Conservation (phyloP, 2,888 invertebrate genomes). For the Thymelicus acteon region DNA sequence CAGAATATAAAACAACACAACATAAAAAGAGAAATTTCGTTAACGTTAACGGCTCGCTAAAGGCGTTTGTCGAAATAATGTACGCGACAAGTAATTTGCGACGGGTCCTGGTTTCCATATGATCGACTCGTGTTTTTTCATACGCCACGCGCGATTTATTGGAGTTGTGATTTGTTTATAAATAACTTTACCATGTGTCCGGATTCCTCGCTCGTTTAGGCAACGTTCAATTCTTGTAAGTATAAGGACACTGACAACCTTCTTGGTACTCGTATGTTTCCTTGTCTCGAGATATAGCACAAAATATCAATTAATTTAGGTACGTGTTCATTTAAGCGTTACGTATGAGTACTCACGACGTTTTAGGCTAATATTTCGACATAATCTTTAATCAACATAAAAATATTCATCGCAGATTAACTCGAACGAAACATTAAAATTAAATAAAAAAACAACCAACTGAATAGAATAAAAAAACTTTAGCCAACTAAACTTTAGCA, state of each 20-base stretch:
- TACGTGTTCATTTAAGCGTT: too few species aligned
- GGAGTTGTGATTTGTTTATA: conserved; percentile 34
- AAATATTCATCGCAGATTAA: too few species aligned
- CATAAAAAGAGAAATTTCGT: conserved; percentile 30
- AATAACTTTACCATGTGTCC: conserved; percentile 18
- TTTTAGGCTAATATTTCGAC: too few species aligned
- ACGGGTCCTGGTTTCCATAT: conserved; percentile 15
- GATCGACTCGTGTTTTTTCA: conserved; percentile 32
- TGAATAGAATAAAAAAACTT: too few species aligned
- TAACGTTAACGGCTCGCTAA: conserved; percentile 34
- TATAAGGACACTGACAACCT: too few species aligned
- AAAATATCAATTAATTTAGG: too few species aligned
- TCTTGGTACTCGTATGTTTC: too few species aligned
- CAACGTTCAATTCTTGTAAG: conserved; percentile 11
- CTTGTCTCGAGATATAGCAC: too few species aligned
- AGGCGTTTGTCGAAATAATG: conserved; percentile 31
- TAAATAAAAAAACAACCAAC: too few species aligned
- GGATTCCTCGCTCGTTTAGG: conserved; percentile 13
- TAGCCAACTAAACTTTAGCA: background rate
- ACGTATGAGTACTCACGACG: too few species aligned
- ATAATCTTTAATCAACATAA: too few species aligned
- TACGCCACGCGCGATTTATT: conserved; percentile 7
- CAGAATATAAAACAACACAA: conserved; percentile 33
- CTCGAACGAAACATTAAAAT: too few species aligned
- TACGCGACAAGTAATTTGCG: conserved; percentile 30